phyloP scores from a whole-genome alignment of 2,797 vertebrate species.

The Lepilemur ruficaudatus region DNA sequence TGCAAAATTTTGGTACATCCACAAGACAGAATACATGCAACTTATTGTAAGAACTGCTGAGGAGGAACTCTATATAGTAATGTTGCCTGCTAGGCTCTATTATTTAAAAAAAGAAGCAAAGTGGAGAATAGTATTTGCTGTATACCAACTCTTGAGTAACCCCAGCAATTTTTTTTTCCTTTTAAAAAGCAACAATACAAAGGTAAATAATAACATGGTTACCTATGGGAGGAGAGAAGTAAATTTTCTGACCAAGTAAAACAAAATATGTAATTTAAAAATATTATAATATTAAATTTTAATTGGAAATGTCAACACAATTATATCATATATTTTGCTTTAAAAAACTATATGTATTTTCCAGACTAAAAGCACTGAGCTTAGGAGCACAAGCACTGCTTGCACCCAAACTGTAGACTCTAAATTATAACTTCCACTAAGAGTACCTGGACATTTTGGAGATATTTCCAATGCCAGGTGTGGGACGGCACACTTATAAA shows the following conservation, averaged over 20 bases:
- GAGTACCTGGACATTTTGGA: not conserved
- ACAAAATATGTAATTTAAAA: not conserved
- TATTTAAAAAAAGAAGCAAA: not conserved
- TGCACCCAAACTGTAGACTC: not conserved
- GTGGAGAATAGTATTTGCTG: not conserved
- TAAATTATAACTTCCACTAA: not conserved
- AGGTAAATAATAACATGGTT: not conserved
- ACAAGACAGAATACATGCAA: not conserved
- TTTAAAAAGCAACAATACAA: not conserved
- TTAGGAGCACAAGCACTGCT: not conserved
- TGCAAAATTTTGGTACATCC: not conserved
- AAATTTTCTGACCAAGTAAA: slow-evolving; percentile 21
- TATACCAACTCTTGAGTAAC: not conserved
- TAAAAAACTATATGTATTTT: not conserved
- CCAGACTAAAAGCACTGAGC: not conserved
- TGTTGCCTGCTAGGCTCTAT: not conserved
- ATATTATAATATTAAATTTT: not conserved
- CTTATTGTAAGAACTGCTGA: not conserved
- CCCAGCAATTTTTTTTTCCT: not conserved
- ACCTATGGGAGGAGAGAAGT: not conserved
- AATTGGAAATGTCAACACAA: not conserved
- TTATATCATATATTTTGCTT: not conserved
- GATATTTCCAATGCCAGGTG: not conserved
- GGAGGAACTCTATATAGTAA: not conserved
- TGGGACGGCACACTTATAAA: not conserved